Percentiles rank a stretch among this genome's conserved stretches.
Evolutionary conservation across 30 jellyfish, hydroid and myxozoan genomes (phyloP).

Genomic region (Aurelia coerulea): DNA sequence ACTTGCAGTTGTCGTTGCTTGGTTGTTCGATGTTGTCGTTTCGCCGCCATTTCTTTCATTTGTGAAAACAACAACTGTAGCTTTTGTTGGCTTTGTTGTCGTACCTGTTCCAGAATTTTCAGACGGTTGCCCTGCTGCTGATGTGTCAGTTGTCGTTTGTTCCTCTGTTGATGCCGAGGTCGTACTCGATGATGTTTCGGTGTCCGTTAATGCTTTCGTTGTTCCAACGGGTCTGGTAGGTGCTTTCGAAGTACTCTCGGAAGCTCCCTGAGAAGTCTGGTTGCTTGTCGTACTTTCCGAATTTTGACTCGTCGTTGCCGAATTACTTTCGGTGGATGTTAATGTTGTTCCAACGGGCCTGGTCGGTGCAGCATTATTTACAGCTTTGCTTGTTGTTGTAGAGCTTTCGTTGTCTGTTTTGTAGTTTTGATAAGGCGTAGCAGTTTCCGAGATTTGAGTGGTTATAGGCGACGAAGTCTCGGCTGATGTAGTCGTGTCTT

Average conservation of each 20-base stretch:
- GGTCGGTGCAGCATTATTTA: background rate
- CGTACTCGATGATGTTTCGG: background rate
- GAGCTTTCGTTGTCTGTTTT: background rate
- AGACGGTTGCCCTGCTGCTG: background rate
- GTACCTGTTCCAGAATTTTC: background rate
- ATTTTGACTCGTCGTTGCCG: too few relatives aligned
- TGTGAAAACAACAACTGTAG: background rate
- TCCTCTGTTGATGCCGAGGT: constrained; percentile 1
- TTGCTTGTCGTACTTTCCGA: too few relatives aligned
- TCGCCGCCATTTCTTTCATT: background rate
- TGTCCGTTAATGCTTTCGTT: too few relatives aligned
- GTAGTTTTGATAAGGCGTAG: background rate
- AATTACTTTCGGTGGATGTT: too few relatives aligned
- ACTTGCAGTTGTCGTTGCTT: constrained; percentile 19
- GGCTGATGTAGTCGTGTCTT: background rate
- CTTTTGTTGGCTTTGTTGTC: background rate
- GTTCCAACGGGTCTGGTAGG: too few relatives aligned
- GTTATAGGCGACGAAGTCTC: background rate
- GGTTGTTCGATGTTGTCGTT: background rate
- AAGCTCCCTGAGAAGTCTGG: too few relatives aligned
- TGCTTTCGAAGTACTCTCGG: too few relatives aligned
- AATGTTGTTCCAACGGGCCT: background rate
- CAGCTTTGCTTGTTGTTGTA: background rate
- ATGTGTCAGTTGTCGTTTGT: constrained; percentile 9
- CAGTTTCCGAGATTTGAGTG: background rate